Evolutionary conservation across 2,888 invertebrate genomes (phyloP).

Genomic region (Anorthoa munda): DNA sequence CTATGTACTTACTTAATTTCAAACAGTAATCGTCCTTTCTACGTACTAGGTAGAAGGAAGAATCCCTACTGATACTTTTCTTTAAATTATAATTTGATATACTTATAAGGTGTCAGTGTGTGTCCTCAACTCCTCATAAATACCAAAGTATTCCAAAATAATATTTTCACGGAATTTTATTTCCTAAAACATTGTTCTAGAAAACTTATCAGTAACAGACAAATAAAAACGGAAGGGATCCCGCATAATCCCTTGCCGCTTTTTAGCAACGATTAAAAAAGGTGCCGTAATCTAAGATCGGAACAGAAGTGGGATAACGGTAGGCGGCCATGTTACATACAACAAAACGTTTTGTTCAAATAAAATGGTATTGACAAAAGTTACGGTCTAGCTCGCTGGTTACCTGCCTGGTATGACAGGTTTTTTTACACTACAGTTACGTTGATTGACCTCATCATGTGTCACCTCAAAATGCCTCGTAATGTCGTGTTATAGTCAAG

Average conservation of each 20-base stretch:
- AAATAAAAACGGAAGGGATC: conserved; percentile 16
- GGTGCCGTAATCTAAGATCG: conserved; percentile 15
- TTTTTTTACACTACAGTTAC: conserved; percentile 17
- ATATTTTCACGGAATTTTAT: neutral
- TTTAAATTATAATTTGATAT: neutral
- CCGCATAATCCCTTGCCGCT: neutral
- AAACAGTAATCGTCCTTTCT: too few species aligned
- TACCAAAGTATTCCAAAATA: neutral
- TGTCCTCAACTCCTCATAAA: neutral
- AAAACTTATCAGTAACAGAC: conserved; percentile 14
- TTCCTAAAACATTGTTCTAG: neutral
- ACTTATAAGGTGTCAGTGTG: neutral
- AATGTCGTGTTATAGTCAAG: neutral
- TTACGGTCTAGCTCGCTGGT: conserved; percentile 30
- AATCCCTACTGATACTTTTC: neutral
- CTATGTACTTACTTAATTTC: too few species aligned
- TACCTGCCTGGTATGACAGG: neutral
- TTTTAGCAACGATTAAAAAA: conserved; percentile 26
- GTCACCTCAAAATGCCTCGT: conserved; percentile 11
- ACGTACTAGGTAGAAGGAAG: neutral
- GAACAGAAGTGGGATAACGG: conserved; percentile 13
- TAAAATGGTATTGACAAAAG: conserved; percentile 20
- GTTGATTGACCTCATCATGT: conserved; percentile 19
- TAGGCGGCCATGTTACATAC: neutral
- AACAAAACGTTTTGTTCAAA: conserved; percentile 6